Evolutionary conservation across 2,888 invertebrate genomes (phyloP), one percentile per base, ranked within the genome.

Genomic region (Euproctis similis): DNA sequence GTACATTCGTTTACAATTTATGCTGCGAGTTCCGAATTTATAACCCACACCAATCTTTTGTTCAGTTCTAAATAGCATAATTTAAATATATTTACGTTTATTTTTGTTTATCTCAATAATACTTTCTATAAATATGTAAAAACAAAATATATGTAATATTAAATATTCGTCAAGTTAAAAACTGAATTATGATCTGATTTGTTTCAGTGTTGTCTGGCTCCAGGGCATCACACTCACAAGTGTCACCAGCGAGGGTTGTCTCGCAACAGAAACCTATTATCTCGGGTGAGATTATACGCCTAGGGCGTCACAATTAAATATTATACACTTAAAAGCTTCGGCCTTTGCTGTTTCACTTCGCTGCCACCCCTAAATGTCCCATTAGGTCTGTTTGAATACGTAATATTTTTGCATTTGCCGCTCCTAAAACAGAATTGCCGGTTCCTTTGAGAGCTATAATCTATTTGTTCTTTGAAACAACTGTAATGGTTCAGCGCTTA

Each of bases 251-350:
- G 80, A 77, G 84, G 81, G 84, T 77, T 81, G 77, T 74, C 65
- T 70, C 81, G 72, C 76, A 81, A 82, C 78, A 82, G 85, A 85
- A 85, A 85, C 84, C 85, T 85, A 85, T 85, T 85, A 85, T 85
- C 85, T 74, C 75, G 72, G 84, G 85, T 73, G 84, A 82, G 85
- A 85, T 85, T 85, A 85, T 85, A 69, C 85, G 84, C 85, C 85
- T 78, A 81, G 82, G 85, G 85, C 85, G 80, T 82, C 72, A 85
- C 85, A 85, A 85, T 85, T 85, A 84, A 84, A 84, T 84, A 84
- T 84, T 84, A 84, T 84, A 84, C 84, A 84, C 81, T 84, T 84
- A 84, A 84, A 84, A 84, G 85, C 85, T 81, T 81, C 84, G 84
- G 77, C 81, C 81, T 84, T 84, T 82, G 81, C 82, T 78, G 78